phyloP scores from a whole-genome alignment of 2,113 vertebrate species.

The Pseudorectes ferrugineus region DNA sequence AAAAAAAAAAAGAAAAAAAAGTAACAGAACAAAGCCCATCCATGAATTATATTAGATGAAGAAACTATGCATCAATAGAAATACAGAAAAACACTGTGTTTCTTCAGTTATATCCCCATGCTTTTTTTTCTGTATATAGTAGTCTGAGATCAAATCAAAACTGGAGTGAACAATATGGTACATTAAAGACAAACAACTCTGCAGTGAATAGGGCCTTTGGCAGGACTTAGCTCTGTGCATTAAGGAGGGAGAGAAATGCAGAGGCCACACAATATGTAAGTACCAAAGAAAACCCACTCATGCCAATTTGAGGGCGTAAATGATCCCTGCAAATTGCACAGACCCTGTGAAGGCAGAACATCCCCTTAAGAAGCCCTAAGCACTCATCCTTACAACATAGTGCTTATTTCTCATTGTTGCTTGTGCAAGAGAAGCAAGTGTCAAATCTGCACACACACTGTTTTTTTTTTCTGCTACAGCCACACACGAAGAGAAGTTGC shows the following conservation, averaged over 20 bases:
- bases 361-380: slow-evolving; percentile 19
- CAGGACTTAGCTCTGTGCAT: slow-evolving; percentile 16
- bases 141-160: slow-evolving; percentile 36
- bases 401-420: slow-evolving; percentile 27
- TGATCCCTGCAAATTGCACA: slow-evolving; percentile 23
- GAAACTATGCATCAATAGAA: neutral
- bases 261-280: neutral
- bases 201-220: slow-evolving; percentile 3
- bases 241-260: slow-evolving; percentile 16
- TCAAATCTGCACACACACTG: neutral
- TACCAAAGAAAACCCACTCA: slow-evolving; percentile 31
- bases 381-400: neutral
- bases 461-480: neutral
- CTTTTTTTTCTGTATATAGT: neutral
- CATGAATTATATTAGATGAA: neutral
- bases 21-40: neutral
- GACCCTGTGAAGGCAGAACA: slow-evolving; percentile 18
- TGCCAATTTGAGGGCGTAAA: neutral
- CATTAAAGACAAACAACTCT: neutral
- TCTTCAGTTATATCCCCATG: neutral
- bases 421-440: slow-evolving; percentile 50
- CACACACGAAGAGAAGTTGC: neutral
- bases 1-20: neutral
- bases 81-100: slow-evolving; percentile 28
- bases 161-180: slow-evolving; percentile 34